phyloP scores from a whole-genome alignment of 2,113 vertebrate species.

The Lagenorhynchus albirostris region DNA sequence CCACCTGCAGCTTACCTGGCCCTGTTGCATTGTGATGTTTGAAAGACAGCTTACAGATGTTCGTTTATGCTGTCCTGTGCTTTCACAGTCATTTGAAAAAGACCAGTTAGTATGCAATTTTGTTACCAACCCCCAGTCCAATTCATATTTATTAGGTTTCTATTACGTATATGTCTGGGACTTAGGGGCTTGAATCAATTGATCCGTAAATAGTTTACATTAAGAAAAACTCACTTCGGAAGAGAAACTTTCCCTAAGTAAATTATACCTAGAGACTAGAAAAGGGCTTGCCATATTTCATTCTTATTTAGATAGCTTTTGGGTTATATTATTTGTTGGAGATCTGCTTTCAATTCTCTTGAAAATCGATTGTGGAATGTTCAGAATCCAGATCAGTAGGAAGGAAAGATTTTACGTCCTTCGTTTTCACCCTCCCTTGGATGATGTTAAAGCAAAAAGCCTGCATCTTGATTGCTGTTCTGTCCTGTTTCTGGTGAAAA shows the following conservation, averaged over 20 bases:
- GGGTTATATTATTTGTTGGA: constrained; percentile 1
- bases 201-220: not conserved
- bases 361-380: not conserved
- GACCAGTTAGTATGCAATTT: not conserved
- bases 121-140: not conserved
- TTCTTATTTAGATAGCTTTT: not conserved
- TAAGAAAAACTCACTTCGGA: constrained; percentile 11
- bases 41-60: not conserved
- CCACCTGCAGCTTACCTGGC: not conserved
- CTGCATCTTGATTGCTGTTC: not conserved
- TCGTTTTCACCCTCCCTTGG: not conserved
- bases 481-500: not conserved
- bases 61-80: not conserved
- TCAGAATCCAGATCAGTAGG: not conserved
- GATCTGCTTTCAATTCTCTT: not conserved
- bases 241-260: not conserved
- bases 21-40: not conserved
- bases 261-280: not conserved
- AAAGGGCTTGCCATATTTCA: not conserved
- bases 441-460: not conserved
- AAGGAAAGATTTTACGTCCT: not conserved
- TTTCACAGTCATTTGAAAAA: not conserved
- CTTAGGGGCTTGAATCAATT: not conserved
- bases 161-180: not conserved
- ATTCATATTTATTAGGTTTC: not conserved